Evolutionary conservation across 2,888 invertebrate species (phyloP).

Genomic region (Malacosoma neustria): DNA sequence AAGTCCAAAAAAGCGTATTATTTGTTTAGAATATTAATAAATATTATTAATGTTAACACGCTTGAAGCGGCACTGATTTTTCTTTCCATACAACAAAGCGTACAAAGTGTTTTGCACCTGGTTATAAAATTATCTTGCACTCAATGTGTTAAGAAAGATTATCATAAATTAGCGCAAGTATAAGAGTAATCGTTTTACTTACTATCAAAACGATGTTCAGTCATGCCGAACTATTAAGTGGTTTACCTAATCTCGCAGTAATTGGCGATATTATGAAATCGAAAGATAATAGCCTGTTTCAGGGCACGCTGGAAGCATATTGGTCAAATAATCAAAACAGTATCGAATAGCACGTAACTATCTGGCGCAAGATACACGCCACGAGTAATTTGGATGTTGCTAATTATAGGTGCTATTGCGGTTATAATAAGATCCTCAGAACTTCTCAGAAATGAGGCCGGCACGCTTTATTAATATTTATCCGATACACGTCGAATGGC

Average conservation of each 20-base stretch:
- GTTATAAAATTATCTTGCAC: too few species aligned
- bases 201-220: neutral
- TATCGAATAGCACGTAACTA: constrained; percentile 54
- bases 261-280: constrained; percentile 6
- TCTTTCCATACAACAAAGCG: too few species aligned
- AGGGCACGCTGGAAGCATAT: constrained; percentile 16
- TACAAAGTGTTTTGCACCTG: too few species aligned
- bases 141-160: neutral
- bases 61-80: too few species aligned
- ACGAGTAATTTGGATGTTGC: constrained; percentile 67
- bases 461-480: constrained; percentile 72
- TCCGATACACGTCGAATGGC: constrained; percentile 63
- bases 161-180: neutral
- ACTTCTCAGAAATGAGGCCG: constrained; percentile 74
- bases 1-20: too few species aligned
- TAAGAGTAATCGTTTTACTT: neutral
- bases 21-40: too few species aligned
- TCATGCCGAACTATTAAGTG: neutral
- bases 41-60: too few species aligned
- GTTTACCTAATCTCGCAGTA: neutral
- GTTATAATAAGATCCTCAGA: constrained; percentile 74
- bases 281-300: constrained; percentile 16
- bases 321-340: constrained; percentile 37
- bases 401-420: constrained; percentile 75
- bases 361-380: constrained; percentile 58